phyloP scores from a whole-genome alignment of 1,140 invertebrate species.

The Tetraneura akinire region DNA sequence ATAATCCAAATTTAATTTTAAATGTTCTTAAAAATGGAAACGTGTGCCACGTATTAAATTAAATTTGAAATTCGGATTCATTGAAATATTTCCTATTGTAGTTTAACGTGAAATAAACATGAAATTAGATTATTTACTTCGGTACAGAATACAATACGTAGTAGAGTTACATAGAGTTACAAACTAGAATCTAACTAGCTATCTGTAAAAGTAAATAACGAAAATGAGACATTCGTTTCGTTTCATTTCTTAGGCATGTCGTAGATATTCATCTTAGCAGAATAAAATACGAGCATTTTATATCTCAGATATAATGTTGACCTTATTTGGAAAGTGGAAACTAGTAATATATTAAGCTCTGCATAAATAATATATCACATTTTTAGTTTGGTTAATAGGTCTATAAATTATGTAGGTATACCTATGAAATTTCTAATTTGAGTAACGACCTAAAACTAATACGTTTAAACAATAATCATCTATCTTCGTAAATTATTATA shows the following conservation, averaged over 20 bases:
- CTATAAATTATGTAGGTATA: too few relatives aligned
- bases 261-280: not conserved
- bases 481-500: too few relatives aligned
- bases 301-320: not conserved
- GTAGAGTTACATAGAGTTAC: not conserved
- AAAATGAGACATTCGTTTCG: not conserved
- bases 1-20: too few relatives aligned
- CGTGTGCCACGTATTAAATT: not conserved
- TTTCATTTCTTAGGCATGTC: not conserved
- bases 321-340: not conserved
- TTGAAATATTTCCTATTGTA: not conserved
- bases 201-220: not conserved
- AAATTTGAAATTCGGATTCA: conserved; percentile 17
- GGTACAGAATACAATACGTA: not conserved
- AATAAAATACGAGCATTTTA: not conserved
- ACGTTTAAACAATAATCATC: too few relatives aligned
- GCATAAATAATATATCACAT: too few relatives aligned
- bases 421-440: too few relatives aligned
- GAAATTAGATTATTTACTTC: not conserved
- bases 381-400: too few relatives aligned
- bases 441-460: too few relatives aligned
- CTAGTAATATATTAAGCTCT: not conserved
- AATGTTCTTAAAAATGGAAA: not conserved
- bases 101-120: not conserved
- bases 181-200: not conserved